Evolutionary conservation across 1,140 invertebrate genomes (phyloP).

Genomic region (Melipona quadrifasciata): DNA sequence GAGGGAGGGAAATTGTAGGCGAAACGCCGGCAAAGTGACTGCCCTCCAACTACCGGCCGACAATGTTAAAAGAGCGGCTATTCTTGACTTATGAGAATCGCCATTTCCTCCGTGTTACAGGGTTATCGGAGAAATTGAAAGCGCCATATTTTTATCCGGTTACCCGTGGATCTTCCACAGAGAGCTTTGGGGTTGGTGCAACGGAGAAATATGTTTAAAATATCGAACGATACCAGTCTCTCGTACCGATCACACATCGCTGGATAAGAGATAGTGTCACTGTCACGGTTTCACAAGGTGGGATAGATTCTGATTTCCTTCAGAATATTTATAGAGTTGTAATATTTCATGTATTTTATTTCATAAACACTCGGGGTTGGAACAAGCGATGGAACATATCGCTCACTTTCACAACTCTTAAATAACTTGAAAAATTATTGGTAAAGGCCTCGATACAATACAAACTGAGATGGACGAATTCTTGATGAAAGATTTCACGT

Average conservation of each 20-base stretch:
- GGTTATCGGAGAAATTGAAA: constrained; percentile 1
- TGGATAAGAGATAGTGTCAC: background rate
- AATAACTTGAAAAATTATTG: too few relatives aligned
- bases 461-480: too few relatives aligned
- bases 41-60: constrained; percentile 43
- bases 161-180: background rate
- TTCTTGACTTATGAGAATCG: constrained; percentile 50
- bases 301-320: background rate
- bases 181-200: background rate
- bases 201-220: background rate
- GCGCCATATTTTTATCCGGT: background rate
- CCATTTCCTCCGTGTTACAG: constrained; percentile 21
- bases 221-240: background rate
- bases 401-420: too few relatives aligned
- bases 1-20: constrained; percentile 39
- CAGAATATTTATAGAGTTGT: background rate
- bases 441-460: too few relatives aligned
- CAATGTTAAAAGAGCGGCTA: constrained; percentile 48
- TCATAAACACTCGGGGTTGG: background rate
- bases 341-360: background rate
- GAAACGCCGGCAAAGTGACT: constrained; percentile 52
- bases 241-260: too few relatives aligned
- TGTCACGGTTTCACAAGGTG: background rate
- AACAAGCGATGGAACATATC: too few relatives aligned
- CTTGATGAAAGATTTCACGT: too few relatives aligned